A percentile compares a stretch with the other conserved stretches of the same genome.
Evolutionary conservation across 2,888 invertebrate species (phyloP).

Genomic region (Agriopis marginaria): DNA sequence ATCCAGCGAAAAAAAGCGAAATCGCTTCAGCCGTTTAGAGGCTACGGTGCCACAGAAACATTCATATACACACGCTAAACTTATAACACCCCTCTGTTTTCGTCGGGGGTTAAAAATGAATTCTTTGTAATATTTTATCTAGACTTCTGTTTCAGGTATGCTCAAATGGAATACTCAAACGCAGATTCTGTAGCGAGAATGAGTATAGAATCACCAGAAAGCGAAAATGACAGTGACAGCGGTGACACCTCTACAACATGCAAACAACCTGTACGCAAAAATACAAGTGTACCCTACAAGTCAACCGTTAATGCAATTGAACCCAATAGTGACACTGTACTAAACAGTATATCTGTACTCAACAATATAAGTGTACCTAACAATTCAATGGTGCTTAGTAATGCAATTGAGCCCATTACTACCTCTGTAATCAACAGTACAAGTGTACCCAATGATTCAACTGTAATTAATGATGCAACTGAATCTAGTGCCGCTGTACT

Average conservation of each 20-base stretch:
- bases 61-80: no score
- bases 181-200: background rate
- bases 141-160: conserved; percentile 34
- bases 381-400: background rate
- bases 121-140: background rate
- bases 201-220: background rate
- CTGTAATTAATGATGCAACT: background rate
- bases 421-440: background rate
- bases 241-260: background rate
- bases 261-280: background rate
- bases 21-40: no score
- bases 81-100: no score
- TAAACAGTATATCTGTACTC: background rate
- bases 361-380: no score
- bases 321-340: background rate
- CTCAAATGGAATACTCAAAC: conserved; percentile 26
- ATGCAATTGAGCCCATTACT: background rate
- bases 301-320: background rate
- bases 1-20: no score
- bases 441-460: background rate
- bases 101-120: no score
- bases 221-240: background rate
- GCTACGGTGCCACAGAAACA: no score
- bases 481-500: background rate
- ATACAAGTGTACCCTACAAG: background rate